Percentiles rank a stretch among this genome's conserved stretches.
Evolutionary conservation across 1,140 invertebrate species (phyloP).

Genomic region (Globodera ellingtonae): DNA sequence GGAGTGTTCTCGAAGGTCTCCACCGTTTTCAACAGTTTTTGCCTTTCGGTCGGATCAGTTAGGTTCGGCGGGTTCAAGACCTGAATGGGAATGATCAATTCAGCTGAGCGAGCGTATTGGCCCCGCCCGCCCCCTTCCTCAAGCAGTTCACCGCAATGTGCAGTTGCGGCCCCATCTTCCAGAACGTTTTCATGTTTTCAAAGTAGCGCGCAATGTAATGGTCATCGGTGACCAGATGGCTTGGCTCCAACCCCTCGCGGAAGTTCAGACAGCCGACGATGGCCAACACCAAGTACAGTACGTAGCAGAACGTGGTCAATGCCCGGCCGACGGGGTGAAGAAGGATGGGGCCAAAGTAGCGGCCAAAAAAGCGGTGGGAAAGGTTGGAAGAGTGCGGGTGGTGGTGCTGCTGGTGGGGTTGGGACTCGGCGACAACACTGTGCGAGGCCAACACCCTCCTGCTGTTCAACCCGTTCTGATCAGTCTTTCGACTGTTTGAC

Average conservation of each 20-base stretch:
- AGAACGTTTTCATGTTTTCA: conserved; percentile 60
- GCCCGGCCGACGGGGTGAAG: conserved; percentile 78
- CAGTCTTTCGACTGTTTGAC: background rate
- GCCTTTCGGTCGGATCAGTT: conserved; percentile 52
- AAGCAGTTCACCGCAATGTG: conserved; percentile 55
- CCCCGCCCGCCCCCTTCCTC: too few species aligned
- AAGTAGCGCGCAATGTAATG: conserved; percentile 64
- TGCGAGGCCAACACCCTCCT: background rate
- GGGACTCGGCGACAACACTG: background rate
- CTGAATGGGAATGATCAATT: background rate
- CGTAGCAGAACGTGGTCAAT: conserved; percentile 78
- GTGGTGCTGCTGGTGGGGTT: background rate
- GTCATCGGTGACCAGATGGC: conserved; percentile 60
- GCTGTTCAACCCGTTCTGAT: background rate
- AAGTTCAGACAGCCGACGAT: conserved; percentile 84
- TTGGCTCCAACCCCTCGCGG: conserved; percentile 70
- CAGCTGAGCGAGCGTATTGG: background rate
- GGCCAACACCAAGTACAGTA: conserved; percentile 79
- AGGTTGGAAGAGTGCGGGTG: conserved; percentile 27
- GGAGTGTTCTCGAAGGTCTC: conserved; percentile 59
- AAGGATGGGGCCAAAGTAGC: conserved; percentile 76
- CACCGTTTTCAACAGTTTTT: conserved; percentile 55
- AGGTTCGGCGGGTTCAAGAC: conserved; percentile 59
- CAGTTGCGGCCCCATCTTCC: conserved; percentile 62
- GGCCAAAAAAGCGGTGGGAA: conserved; percentile 76